Base-by-base conservation (phyloP, 2,888 invertebrate genomes). In the Amiota mariae region DNA sequence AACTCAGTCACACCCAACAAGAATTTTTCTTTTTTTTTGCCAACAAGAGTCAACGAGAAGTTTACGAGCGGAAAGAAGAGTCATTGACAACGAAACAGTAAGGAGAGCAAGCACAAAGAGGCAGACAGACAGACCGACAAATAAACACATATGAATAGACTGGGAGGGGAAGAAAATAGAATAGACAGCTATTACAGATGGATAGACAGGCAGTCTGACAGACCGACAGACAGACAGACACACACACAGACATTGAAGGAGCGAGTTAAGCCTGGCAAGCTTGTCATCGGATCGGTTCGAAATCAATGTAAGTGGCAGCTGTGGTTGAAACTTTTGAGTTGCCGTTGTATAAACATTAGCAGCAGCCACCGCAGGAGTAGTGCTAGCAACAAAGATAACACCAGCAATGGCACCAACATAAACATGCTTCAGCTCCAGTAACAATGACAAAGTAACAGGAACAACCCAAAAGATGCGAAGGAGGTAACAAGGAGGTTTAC, bases 221-320 rank as follows among this genome's bases (percentile, higher is more conserved):
- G 54, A 15, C n/a, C n/a, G n/a, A n/a, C n/a, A n/a, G n/a, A n/a
- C n/a, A n/a, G n/a, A n/a, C 54, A 54, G 11, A 8, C 4, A 54
- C 9, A 0, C 15, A 54, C n/a, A n/a, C 13, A 15, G 15, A 6
- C 54, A 15, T 8, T 54, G 15, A 13, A 54, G 54, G n/a, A 54
- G 15, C 12, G 2, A n/a, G 70, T 63, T 73, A 71, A 48, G 54
- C 66, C 75, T 51, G 73, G 74, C 74, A 75, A 76, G 72, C 24
- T 15, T 56, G 66, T 67, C 18, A 24, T 64, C 76, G 74, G 73
- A 67, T 75, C 77, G 75, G 73, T 71, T 76, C 74, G 72, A 78
- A 82, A 82, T 82, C 85, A 80, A 81, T 79, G 81, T 82, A 80
- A 80, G 76, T 84, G 80, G 75, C 79, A 81, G 75, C 78, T 79